Percentiles rank a stretch among this genome's conserved stretches.
Conservation (phyloP, 2,113 vertebrate species). For the Malurus melanocephalus region DNA sequence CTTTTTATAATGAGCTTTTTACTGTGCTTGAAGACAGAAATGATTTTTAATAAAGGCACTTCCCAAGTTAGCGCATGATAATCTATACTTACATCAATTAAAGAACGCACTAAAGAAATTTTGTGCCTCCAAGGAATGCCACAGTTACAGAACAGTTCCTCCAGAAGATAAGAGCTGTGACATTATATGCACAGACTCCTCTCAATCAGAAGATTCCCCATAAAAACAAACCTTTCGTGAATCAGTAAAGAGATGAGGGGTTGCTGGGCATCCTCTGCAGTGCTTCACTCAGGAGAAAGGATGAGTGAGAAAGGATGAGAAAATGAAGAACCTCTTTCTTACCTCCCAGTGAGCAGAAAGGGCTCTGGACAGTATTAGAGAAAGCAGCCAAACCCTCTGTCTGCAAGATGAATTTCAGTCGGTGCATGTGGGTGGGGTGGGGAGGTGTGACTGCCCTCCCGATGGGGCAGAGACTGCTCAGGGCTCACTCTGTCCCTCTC, state of each 20-base stretch:
- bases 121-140: background rate
- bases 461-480: background rate
- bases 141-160: background rate
- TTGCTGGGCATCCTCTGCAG: background rate
- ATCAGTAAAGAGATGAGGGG: background rate
- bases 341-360: background rate
- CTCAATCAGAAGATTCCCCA: background rate
- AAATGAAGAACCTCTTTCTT: background rate
- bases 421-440: background rate
- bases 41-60: background rate
- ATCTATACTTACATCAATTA: background rate
- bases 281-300: background rate
- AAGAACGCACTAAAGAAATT: background rate
- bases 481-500: background rate
- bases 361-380: background rate
- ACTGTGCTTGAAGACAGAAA: background rate
- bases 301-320: background rate
- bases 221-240: constrained; percentile 4
- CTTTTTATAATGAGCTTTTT: background rate
- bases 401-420: background rate
- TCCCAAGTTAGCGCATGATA: background rate
- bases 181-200: background rate
- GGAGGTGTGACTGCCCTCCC: background rate
- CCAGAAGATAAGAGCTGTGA: background rate
- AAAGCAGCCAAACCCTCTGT: background rate